phyloP scores from a whole-genome alignment of 2,797 vertebrate genomes.

The Sebastiscus tertius region DNA sequence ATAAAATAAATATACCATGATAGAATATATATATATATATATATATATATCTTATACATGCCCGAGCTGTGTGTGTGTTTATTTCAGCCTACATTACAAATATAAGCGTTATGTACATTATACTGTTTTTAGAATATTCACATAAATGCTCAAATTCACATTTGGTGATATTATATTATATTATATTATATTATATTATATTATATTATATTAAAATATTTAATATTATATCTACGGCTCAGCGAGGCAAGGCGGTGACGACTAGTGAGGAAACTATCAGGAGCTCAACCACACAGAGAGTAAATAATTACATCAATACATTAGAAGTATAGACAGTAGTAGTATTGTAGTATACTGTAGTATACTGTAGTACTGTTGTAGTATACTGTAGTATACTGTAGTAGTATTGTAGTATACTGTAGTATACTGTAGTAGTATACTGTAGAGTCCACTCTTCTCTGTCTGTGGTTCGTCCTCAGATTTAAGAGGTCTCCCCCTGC shows the following conservation, averaged over 20 bases:
- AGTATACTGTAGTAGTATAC: too few species aligned
- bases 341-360: too few species aligned
- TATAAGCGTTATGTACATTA: slow-evolving; percentile 34
- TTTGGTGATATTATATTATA: neutral
- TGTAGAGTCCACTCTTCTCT: slow-evolving; percentile 14
- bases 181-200: neutral
- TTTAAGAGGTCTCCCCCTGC: slow-evolving; percentile 39
- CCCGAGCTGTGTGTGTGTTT: slow-evolving; percentile 9
- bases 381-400: too few species aligned
- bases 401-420: too few species aligned
- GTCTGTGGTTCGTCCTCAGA: slow-evolving; percentile 13
- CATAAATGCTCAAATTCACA: neutral
- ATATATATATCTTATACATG: neutral
- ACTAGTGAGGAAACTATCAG: slow-evolving; percentile 10
- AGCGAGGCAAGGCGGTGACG: neutral
- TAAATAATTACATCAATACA: slow-evolving; percentile 42
- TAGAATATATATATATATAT: neutral
- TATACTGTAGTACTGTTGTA: too few species aligned
- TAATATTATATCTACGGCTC: neutral
- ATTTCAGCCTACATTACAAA: slow-evolving; percentile 6
- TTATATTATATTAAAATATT: neutral
- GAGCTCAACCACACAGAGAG: slow-evolving; percentile 63
- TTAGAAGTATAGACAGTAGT: slow-evolving; percentile 12
- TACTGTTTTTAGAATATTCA: neutral
- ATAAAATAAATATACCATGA: neutral